Base-by-base conservation (phyloP, 2,888 invertebrate genomes). In the Nomada ruficornis region DNA sequence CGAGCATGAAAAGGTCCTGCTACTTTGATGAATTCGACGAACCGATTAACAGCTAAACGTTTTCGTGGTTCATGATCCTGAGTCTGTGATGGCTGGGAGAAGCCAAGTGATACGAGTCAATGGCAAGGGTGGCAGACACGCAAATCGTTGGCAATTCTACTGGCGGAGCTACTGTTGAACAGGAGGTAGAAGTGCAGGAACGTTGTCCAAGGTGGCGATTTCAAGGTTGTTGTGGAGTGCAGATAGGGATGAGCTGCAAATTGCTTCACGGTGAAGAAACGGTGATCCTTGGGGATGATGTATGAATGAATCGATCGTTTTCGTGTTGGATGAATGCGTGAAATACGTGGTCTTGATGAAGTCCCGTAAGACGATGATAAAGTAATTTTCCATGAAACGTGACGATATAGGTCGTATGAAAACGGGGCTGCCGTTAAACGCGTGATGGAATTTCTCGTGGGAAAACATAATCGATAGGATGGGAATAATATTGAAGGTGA, bases 1-100 rank as follows among this genome's bases (percentile, higher is more conserved):
- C 11, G 57, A 29, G 55, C 18, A 42, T 18, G 68, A 50, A 15
- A 20, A 50, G 54, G 10, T 54, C 18, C 36, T 15, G 20, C 5
- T 59, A 59, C 9, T 15, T 20, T n/a, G 55, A 64, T 5, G 15
- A 10, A 5, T 13, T 15, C 26, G 62, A 64, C 47, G 65, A 63
- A n/a, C 57, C 5, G 18, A n/a, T 54, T 13, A 29, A 23, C 29
- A 23, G 62, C n/a, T 42, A 4, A 20, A 20, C 26, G 29, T 60
- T 79, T 75, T 36, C 18, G 73, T 71, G 71, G 64, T 59, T 42
- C 47, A 55, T 63, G 70, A 59, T 55, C n/a, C 20, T 23, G 54
- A 76, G 79, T 59, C 20, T 65, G 79, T 67, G 54, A 54, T n/a
- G 55, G 42, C 36, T 72, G 29, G 20, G 15, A 42, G 44, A 5